Percentiles rank a stretch among this genome's conserved stretches.
Conservation (phyloP, 2,797 vertebrate genomes). For the Pempheris klunzingeri region DNA sequence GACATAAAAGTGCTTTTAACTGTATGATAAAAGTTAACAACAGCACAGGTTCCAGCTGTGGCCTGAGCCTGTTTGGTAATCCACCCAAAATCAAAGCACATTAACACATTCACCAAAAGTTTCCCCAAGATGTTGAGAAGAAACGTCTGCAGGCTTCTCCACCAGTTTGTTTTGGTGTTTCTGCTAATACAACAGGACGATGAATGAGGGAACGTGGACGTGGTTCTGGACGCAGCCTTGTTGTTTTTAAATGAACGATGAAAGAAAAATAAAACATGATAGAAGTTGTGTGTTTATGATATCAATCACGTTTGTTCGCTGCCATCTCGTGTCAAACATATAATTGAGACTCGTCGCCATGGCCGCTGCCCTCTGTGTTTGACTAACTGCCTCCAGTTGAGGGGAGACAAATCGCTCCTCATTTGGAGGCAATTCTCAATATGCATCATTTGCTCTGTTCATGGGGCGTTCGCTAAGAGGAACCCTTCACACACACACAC, state of each 20-base stretch:
- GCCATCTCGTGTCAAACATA: constrained; percentile 38
- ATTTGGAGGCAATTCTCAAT: constrained; percentile 77
- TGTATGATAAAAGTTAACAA: too few relatives aligned
- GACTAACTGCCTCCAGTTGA: constrained; percentile 76
- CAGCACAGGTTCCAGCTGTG: too few relatives aligned
- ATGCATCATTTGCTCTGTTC: constrained; percentile 83
- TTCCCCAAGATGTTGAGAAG: neutral
- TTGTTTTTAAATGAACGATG: neutral
- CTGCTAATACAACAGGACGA: neutral
- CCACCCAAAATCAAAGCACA: too few relatives aligned
- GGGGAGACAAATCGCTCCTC: constrained; percentile 76
- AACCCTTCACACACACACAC: constrained; percentile 45
- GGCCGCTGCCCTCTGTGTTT: constrained; percentile 72
- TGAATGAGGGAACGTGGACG: neutral
- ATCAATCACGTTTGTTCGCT: constrained; percentile 1
- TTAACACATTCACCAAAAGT: too few relatives aligned
- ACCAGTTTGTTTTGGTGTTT: neutral
- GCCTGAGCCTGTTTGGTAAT: too few relatives aligned
- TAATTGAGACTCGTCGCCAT: constrained; percentile 40
- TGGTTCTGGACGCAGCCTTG: neutral
- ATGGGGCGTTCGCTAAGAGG: constrained; percentile 75
- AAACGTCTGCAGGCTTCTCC: neutral
- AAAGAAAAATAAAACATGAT: neutral
- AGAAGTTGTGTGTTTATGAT: constrained; percentile 5
- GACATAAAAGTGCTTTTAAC: too few relatives aligned